phyloP scores from a whole-genome alignment of 1,140 invertebrate species.

The Trinorchestia longiramus region DNA sequence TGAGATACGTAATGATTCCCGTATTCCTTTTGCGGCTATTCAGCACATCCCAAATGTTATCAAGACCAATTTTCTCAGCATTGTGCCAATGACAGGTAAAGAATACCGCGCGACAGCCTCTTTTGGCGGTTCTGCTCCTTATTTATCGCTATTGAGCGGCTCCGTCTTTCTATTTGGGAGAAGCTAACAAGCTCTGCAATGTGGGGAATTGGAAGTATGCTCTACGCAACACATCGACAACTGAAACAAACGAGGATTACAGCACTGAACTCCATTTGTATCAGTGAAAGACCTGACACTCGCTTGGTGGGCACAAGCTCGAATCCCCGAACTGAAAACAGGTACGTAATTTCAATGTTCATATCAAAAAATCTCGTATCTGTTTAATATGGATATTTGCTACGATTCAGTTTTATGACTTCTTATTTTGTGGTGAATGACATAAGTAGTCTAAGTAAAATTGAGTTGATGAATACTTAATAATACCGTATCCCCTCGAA shows the following conservation, averaged over 20 bases:
- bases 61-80: background rate
- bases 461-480: no score
- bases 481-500: background rate
- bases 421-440: no score
- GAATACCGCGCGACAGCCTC: background rate
- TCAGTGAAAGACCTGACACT: background rate
- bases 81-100: constrained; percentile 7
- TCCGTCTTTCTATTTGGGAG: background rate
- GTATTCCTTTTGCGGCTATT: background rate
- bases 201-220: background rate
- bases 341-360: background rate
- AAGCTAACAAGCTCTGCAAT: background rate
- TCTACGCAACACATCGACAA: background rate
- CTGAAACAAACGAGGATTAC: background rate
- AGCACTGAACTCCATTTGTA: background rate
- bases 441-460: no score
- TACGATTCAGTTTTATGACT: no score
- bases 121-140: background rate
- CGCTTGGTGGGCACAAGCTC: background rate
- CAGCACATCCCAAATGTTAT: background rate
- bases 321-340: background rate
- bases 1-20: background rate
- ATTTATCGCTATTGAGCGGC: background rate
- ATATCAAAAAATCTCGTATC: background rate
- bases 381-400: no score